Evolutionary conservation across 2,797 vertebrate species (phyloP).

Genomic region (Strix occidentalis): DNA sequence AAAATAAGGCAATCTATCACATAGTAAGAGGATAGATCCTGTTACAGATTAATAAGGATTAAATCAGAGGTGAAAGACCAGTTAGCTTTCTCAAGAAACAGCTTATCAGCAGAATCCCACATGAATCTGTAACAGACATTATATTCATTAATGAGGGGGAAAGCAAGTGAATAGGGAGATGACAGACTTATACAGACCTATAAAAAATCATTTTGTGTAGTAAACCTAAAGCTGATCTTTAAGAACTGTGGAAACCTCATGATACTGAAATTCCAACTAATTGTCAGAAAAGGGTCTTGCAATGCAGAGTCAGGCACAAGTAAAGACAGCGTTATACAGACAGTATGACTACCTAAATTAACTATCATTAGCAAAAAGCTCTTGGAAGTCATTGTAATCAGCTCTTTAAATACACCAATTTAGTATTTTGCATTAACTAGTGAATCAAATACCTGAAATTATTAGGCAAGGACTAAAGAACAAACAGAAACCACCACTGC

Average conservation of each 20-base stretch:
- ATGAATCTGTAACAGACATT: background rate
- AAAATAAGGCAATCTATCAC: background rate
- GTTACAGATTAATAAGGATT: background rate
- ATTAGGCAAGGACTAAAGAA: background rate
- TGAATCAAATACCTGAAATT: background rate
- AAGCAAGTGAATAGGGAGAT: background rate
- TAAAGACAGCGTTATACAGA: background rate
- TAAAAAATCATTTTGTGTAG: background rate
- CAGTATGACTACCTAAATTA: background rate
- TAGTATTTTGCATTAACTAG: background rate
- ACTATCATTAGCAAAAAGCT: background rate
- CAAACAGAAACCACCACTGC: background rate
- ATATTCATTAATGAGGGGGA: background rate
- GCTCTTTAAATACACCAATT: background rate
- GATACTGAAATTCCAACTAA: background rate
- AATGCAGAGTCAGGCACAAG: background rate
- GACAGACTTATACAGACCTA: background rate
- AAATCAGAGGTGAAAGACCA: background rate
- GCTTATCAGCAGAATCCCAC: background rate
- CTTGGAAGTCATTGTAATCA: background rate
- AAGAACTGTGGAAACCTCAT: background rate
- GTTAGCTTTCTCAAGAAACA: background rate
- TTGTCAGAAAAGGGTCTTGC: background rate
- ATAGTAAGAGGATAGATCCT: background rate
- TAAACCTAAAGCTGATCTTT: background rate